Percentiles rank a stretch among this genome's conserved stretches.
These are phyloP conservation scores for Chaenocephalus aceratus DNA, from an alignment of 2,113 vertebrate species.

Conservation along the genomic window DNA sequence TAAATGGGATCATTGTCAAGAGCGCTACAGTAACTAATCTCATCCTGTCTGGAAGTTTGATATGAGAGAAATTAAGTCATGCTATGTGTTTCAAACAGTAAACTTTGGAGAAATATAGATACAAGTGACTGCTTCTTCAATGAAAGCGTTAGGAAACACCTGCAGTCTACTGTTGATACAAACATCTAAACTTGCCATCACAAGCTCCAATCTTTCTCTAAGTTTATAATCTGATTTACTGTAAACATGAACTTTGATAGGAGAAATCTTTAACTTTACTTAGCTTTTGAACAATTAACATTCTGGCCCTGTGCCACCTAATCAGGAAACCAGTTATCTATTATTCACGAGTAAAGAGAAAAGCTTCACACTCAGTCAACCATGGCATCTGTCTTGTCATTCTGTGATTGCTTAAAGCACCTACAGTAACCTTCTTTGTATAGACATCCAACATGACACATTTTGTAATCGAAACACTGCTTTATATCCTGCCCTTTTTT, in stretches of 20 bases:
- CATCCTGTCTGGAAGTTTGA: slow-evolving; percentile 15
- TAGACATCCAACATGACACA: slow-evolving; percentile 34
- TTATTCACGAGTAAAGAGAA: slow-evolving; percentile 85
- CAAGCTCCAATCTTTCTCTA: slow-evolving; percentile 15
- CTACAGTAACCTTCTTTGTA: slow-evolving; percentile 43
- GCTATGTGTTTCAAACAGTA: background rate
- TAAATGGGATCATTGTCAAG: slow-evolving; percentile 80
- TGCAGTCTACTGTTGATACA: background rate
- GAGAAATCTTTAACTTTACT: slow-evolving; percentile 31
- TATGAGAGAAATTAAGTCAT: background rate
- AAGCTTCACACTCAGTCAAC: slow-evolving; percentile 82
- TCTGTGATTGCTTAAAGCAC: slow-evolving; percentile 55
- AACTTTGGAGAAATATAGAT: background rate
- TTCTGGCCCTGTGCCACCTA: slow-evolving; percentile 75
- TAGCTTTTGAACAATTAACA: slow-evolving; percentile 63
- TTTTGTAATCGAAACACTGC: background rate
- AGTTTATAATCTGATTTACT: slow-evolving; percentile 34
- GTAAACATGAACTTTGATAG: slow-evolving; percentile 62
- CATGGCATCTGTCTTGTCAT: slow-evolving; percentile 76
- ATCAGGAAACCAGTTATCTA: slow-evolving; percentile 84
- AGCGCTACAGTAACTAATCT: slow-evolving; percentile 30
- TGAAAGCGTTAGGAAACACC: background rate
- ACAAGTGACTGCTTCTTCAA: background rate
- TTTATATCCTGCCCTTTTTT: background rate
- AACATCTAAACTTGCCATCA: slow-evolving; percentile 10